These are phyloP conservation scores for Rousettus madagascariensis DNA, from an alignment of 2,797 vertebrate genomes.

Conservation along the genomic window DNA sequence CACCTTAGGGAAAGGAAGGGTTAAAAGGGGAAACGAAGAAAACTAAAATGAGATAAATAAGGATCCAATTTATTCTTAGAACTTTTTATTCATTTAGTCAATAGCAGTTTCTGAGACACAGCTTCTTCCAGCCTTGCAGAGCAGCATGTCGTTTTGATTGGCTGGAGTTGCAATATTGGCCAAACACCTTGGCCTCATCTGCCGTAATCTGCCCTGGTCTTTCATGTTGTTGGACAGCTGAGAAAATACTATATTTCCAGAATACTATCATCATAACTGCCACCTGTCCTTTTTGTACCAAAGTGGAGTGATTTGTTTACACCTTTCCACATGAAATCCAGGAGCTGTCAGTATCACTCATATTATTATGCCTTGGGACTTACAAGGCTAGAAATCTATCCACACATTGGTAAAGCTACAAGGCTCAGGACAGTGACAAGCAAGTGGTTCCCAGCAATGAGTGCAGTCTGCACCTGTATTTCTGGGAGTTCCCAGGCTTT, in stretches of 20 bases:
- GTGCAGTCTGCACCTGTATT: neutral
- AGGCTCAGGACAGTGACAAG: neutral
- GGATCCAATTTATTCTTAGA: slow-evolving; percentile 41
- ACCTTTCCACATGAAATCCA: slow-evolving; percentile 52
- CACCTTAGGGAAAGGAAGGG: neutral
- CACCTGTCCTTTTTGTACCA: slow-evolving; percentile 62
- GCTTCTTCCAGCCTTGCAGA: slow-evolving; percentile 19
- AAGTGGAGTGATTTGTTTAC: slow-evolving; percentile 58
- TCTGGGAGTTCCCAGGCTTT: slow-evolving; percentile 14
- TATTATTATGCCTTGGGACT: neutral
- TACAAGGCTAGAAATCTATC: neutral
- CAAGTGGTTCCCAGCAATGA: neutral
- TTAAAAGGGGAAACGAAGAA: neutral
- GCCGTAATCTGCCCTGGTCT: slow-evolving; percentile 62
- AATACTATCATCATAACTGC: slow-evolving; percentile 79
- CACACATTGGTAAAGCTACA: neutral
- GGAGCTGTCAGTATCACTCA: neutral
- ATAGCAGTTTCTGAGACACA: slow-evolving; percentile 46
- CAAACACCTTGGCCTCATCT: slow-evolving; percentile 65
- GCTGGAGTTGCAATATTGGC: slow-evolving; percentile 41
- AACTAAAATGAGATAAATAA: slow-evolving; percentile 20
- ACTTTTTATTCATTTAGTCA: slow-evolving; percentile 39
- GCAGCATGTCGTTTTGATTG: slow-evolving; percentile 52
- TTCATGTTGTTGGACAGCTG: slow-evolving; percentile 77
- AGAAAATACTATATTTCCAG: slow-evolving; percentile 79